A percentile compares a stretch with the other conserved stretches of the same genome.
These are phyloP conservation scores for Eilema depressum DNA, from an alignment of 2,888 invertebrate genomes.

Conservation along the genomic window DNA sequence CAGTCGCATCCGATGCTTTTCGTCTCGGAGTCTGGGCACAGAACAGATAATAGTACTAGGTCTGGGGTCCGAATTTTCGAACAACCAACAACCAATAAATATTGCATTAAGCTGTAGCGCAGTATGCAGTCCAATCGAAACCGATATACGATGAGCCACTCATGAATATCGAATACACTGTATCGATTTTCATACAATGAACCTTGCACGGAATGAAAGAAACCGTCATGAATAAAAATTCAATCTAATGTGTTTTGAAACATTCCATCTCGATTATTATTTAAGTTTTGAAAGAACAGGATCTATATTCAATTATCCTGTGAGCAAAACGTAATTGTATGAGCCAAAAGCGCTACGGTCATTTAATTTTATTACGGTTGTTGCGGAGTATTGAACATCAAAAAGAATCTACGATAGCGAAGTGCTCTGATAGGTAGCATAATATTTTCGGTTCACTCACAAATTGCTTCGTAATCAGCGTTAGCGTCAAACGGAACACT, in stretches of 20 bases:
- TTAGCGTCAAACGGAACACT: conserved; percentile 50
- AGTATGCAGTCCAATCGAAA: conserved; percentile 38
- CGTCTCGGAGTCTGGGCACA: too few species aligned
- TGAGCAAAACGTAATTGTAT: background rate
- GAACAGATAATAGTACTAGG: too few species aligned
- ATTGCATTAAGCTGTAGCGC: conserved; percentile 52
- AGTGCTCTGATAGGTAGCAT: conserved; percentile 39
- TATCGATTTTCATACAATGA: conserved; percentile 65
- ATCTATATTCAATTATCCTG: background rate
- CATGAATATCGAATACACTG: conserved; percentile 71
- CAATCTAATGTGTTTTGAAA: conserved; percentile 33
- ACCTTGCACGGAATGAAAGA: conserved; percentile 53
- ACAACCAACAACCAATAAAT: too few species aligned
- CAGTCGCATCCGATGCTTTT: too few species aligned
- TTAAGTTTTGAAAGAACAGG: background rate
- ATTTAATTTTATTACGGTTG: conserved; percentile 14
- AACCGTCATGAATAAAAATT: conserved; percentile 36
- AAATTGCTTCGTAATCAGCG: conserved; percentile 56
- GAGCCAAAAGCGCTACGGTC: conserved; percentile 5
- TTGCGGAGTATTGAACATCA: conserved; percentile 11
- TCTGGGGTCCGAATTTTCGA: too few species aligned
- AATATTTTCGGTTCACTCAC: conserved; percentile 35
- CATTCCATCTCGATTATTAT: background rate
- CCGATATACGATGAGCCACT: conserved; percentile 41
- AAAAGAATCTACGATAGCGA: conserved; percentile 19